These are phyloP conservation scores for Tyto alba DNA, from an alignment of 2,113 vertebrate genomes.

Conservation along the genomic window DNA sequence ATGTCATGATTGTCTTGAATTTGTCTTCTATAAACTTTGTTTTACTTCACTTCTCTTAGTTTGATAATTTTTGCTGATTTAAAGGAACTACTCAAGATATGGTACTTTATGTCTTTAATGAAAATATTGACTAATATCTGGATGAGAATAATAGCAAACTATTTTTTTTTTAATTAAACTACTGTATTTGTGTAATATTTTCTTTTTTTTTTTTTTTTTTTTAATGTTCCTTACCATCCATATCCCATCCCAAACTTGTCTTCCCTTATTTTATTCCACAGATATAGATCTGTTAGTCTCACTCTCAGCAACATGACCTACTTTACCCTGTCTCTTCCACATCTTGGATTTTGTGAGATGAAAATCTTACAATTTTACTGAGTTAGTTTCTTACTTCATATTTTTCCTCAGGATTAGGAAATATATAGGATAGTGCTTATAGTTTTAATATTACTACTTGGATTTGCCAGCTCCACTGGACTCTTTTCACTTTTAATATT, in stretches of 20 bases:
- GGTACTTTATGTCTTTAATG: neutral
- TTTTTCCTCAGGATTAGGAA: neutral
- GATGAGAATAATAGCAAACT: neutral
- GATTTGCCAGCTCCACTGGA: neutral
- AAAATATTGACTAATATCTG: neutral
- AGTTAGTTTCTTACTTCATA: neutral
- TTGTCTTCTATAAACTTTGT: neutral
- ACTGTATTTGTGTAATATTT: neutral
- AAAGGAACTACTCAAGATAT: neutral
- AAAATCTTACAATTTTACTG: neutral
- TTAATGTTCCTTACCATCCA: too few relatives aligned
- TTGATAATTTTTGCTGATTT: neutral
- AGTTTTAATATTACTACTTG: neutral
- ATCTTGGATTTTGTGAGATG: neutral
- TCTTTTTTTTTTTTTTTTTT: too few relatives aligned
- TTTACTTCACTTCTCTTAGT: neutral
- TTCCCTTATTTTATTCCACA: neutral
- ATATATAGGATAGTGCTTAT: neutral
- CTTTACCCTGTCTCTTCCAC: neutral
- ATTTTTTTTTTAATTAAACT: neutral
- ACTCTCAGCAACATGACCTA: neutral
- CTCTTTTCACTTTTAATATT: neutral
- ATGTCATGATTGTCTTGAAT: neutral
- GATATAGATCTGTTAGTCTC: neutral
- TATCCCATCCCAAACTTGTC: too few relatives aligned